These are phyloP conservation scores for Pogonocichla stellata DNA, from an alignment of 2,113 vertebrate genomes.

Conservation along the genomic window DNA sequence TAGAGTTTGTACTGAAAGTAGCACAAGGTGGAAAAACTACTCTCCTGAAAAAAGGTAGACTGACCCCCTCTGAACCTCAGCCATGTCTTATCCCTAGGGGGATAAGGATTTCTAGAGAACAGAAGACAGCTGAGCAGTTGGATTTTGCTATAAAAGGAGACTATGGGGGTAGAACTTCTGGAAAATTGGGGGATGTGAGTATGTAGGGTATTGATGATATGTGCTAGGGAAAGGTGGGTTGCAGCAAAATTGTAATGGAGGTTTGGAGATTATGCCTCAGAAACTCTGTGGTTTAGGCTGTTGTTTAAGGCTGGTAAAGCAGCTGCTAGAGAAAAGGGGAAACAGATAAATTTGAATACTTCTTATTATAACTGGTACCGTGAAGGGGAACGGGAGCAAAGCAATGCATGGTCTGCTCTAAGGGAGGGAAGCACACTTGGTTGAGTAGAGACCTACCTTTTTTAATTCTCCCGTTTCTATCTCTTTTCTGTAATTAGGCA, in stretches of 20 bases:
- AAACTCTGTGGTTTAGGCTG: background rate
- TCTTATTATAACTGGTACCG: background rate
- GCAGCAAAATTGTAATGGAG: background rate
- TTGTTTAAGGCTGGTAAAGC: background rate
- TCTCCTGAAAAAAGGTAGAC: background rate
- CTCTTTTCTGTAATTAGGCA: background rate
- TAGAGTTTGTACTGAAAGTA: background rate
- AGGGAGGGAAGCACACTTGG: background rate
- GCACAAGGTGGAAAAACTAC: background rate
- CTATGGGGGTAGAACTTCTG: background rate
- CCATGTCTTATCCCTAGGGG: background rate
- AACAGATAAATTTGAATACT: background rate
- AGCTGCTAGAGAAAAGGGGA: conserved; percentile 1
- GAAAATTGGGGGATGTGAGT: background rate
- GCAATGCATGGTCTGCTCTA: background rate
- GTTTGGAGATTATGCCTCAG: background rate
- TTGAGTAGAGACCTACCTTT: background rate
- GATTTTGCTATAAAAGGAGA: background rate
- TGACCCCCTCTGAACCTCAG: background rate
- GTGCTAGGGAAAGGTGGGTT: background rate
- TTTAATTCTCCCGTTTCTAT: background rate
- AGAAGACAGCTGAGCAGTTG: background rate
- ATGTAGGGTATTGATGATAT: background rate
- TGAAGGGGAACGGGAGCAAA: background rate
- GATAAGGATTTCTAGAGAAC: background rate